A percentile compares a stretch with the other conserved stretches of the same genome.
Evolutionary conservation across 2,888 invertebrate species (phyloP).

Genomic region (Junonia oenone): DNA sequence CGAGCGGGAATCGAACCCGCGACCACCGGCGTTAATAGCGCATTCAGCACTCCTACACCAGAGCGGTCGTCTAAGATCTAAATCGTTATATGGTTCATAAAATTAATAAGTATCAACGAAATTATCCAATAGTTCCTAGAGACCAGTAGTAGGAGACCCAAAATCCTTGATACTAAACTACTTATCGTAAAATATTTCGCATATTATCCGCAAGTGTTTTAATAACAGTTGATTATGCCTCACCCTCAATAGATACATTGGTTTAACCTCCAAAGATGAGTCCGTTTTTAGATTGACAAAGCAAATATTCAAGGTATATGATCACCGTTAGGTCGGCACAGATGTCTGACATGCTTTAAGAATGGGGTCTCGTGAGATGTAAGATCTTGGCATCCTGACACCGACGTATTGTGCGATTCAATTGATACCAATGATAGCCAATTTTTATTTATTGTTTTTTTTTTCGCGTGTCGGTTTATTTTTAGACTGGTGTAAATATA

Average conservation of each 20-base stretch:
- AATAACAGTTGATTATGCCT: neutral
- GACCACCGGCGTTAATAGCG: too few species aligned
- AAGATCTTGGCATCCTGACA: slow-evolving; percentile 22
- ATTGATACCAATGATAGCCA: slow-evolving; percentile 17
- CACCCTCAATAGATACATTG: neutral
- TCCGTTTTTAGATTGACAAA: slow-evolving; percentile 32
- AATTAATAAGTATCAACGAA: too few species aligned
- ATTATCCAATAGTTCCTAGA: too few species aligned
- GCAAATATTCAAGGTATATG: slow-evolving; percentile 48
- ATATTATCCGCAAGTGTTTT: neutral
- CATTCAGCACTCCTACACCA: too few species aligned
- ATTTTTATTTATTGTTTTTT: slow-evolving; percentile 8
- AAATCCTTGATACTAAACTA: too few species aligned
- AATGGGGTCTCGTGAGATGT: slow-evolving; percentile 26
- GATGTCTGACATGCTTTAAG: slow-evolving; percentile 47
- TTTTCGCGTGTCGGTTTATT: too few species aligned
- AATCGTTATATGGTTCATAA: too few species aligned
- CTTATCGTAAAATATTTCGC: neutral
- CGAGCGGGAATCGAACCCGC: too few species aligned
- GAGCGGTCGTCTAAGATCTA: too few species aligned
- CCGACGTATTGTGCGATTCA: slow-evolving; percentile 16
- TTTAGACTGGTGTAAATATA: too few species aligned
- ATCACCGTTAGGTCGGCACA: slow-evolving; percentile 63
- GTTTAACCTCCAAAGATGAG: slow-evolving; percentile 14
- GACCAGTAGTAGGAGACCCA: too few species aligned